Percentiles rank a stretch among this genome's conserved stretches.
Conservation (phyloP, 2,113 vertebrate species). For the Climacteris rufus region DNA sequence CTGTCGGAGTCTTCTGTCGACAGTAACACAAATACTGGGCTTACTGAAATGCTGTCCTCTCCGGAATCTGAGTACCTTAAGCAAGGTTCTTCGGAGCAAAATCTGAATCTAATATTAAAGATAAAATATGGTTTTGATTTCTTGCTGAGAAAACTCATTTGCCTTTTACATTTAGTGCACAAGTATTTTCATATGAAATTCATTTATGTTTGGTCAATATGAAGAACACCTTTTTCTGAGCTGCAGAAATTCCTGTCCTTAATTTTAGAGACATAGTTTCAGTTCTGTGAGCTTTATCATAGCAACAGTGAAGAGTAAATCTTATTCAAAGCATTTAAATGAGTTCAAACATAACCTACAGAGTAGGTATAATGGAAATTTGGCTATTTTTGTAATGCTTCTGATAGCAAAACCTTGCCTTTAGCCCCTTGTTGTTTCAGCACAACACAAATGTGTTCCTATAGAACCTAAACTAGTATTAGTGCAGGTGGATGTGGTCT, state of each 20-base stretch:
- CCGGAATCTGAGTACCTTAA: slow-evolving; percentile 7
- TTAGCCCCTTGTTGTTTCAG: neutral
- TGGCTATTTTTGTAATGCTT: neutral
- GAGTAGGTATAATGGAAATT: neutral
- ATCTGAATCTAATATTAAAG: slow-evolving; percentile 35
- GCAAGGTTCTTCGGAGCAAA: slow-evolving; percentile 27
- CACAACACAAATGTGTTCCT: neutral
- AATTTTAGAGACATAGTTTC: slow-evolving; percentile 41
- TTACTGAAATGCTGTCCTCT: slow-evolving; percentile 33
- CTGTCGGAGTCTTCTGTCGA: slow-evolving; percentile 45
- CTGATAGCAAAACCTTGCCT: neutral
- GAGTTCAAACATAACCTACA: slow-evolving; percentile 53
- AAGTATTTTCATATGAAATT: slow-evolving; percentile 17
- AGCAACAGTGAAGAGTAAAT: slow-evolving; percentile 61
- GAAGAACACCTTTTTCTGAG: slow-evolving; percentile 12
- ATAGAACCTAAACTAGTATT: neutral
- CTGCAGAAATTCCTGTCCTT: slow-evolving; percentile 11
- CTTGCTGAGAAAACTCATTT: slow-evolving; percentile 54
- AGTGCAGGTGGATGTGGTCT: neutral
- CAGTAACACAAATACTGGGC: slow-evolving; percentile 24
- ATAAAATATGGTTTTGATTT: slow-evolving; percentile 47
- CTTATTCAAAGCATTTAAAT: slow-evolving; percentile 64
- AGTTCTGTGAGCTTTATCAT: slow-evolving; percentile 51
- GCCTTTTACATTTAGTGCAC: neutral
- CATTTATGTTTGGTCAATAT: slow-evolving; percentile 21